These are phyloP conservation scores for Tenthredo notha DNA, from an alignment of 2,888 invertebrate genomes.

Conservation along the genomic window DNA sequence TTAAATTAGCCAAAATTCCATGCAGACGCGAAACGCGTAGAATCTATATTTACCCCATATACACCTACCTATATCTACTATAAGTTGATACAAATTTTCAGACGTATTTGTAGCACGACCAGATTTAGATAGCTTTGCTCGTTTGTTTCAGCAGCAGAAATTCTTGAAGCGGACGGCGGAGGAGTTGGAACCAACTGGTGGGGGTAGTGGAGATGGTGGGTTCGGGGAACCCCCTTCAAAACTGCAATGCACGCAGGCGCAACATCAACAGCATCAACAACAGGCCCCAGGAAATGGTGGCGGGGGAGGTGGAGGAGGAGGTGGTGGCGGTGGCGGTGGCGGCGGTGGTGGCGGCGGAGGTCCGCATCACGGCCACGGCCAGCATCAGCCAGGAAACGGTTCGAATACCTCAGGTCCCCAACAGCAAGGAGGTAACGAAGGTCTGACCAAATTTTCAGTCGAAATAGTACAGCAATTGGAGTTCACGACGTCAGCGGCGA, in stretches of 20 bases:
- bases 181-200: constrained; percentile 81
- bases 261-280: constrained; percentile 77
- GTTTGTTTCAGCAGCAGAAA: constrained; percentile 88
- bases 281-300: constrained; percentile 71
- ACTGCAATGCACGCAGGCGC: constrained; percentile 83
- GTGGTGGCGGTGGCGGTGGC: constrained; percentile 63
- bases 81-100: constrained; percentile 28
- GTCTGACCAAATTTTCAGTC: constrained; percentile 89
- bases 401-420: constrained; percentile 67
- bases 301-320: constrained; percentile 60
- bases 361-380: constrained; percentile 71
- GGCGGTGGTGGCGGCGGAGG: constrained; percentile 64
- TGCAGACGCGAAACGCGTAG: background rate
- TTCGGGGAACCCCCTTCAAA: constrained; percentile 90
- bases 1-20: background rate
- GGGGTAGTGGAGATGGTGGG: constrained; percentile 75
- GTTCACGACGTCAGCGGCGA: constrained; percentile 92
- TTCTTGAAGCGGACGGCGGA: constrained; percentile 88
- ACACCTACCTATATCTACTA: background rate
- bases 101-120: constrained; percentile 31
- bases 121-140: constrained; percentile 42
- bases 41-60: constrained; percentile 21
- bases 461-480: constrained; percentile 96
- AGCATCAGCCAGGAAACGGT: constrained; percentile 71
- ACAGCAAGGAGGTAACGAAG: constrained; percentile 69